Evolutionary conservation across 2,888 invertebrate genomes (phyloP).

Genomic region (Cheiracanthium punctorium): DNA sequence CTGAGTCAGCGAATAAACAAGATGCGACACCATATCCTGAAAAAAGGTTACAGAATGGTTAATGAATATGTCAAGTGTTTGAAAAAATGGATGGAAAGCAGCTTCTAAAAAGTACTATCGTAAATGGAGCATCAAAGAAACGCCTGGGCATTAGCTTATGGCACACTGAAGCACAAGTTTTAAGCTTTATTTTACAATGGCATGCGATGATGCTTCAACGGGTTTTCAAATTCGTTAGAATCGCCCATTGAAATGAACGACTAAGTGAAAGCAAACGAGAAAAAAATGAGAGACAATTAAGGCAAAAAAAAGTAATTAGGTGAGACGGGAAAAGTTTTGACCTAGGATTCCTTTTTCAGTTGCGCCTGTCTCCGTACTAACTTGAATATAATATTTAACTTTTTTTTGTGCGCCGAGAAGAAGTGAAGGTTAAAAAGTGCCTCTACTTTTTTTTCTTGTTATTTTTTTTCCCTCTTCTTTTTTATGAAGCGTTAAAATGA

Average conservation of each 20-base stretch:
- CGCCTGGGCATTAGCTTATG: background rate
- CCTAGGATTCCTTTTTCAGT: background rate
- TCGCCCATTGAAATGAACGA: background rate
- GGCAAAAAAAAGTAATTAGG: constrained; percentile 8
- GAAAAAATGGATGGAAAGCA: constrained; percentile 11
- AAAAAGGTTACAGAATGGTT: constrained; percentile 35
- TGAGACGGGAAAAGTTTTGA: background rate
- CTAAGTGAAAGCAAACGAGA: constrained; percentile 2
- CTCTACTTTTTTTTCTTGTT: no score
- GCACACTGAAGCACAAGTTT: constrained; percentile 12
- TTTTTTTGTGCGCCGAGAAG: background rate
- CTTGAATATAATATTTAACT: constrained; percentile 8
- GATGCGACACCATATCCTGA: background rate
- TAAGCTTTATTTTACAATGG: constrained; percentile 15
- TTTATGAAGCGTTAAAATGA: background rate
- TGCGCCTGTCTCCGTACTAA: background rate
- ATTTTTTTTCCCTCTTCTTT: background rate
- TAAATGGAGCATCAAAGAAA: constrained; percentile 22
- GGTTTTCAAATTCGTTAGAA: constrained; percentile 8
- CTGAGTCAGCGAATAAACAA: constrained; percentile 39
- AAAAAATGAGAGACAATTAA: constrained; percentile 5
- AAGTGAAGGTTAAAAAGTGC: background rate
- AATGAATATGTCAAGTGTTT: constrained; percentile 43
- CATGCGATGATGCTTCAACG: constrained; percentile 6
- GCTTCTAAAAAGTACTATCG: background rate